Evolutionary conservation across 2,113 vertebrate species (phyloP).

Genomic region (Falco punctatus): DNA sequence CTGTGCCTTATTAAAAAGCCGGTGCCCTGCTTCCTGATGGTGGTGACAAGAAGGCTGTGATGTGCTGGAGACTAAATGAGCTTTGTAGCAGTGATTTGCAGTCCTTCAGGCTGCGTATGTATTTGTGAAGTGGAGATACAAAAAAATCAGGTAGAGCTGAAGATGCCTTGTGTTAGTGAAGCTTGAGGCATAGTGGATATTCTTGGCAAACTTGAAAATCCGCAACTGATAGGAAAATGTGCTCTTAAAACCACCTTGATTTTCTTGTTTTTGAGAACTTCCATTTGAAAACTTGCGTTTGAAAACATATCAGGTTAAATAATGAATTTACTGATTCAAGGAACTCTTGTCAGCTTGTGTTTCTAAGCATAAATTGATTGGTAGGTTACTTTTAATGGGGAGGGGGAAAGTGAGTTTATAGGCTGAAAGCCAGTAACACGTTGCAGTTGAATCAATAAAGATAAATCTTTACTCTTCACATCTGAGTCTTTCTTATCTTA

Average conservation of each 20-base stretch:
- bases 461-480: too few relatives aligned
- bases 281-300: neutral
- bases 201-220: neutral
- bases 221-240: neutral
- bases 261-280: neutral
- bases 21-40: fast-evolving
- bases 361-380: neutral
- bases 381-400: neutral
- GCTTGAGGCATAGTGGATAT: neutral
- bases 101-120: neutral
- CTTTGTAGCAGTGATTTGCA: neutral
- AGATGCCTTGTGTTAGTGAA: neutral
- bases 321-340: neutral
- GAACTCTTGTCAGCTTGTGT: neutral
- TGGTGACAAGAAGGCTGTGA: neutral
- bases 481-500: neutral
- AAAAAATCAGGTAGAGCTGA: neutral
- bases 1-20: neutral
- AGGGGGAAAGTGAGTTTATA: neutral
- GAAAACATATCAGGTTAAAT: neutral
- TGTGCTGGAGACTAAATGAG: neutral
- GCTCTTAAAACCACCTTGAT: neutral
- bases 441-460: neutral
- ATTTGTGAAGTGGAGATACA: neutral
- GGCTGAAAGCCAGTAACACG: fast-evolving